A percentile compares a stretch with the other conserved stretches of the same genome.
phyloP scores from a whole-genome alignment of 2,797 vertebrate genomes.

The Rhynchonycteris naso region DNA sequence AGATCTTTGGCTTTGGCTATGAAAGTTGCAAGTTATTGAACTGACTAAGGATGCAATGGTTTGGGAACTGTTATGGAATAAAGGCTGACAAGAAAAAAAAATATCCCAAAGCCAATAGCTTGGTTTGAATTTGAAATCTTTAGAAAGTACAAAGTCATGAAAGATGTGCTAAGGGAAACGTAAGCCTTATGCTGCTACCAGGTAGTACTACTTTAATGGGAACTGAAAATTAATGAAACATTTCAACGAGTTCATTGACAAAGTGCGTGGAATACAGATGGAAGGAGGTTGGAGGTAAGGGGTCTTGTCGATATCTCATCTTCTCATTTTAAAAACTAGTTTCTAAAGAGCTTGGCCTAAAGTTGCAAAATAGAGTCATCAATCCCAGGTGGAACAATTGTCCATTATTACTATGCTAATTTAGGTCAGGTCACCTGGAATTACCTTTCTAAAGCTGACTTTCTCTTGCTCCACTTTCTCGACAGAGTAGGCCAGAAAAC shows the following conservation, averaged over 20 bases:
- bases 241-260: constrained; percentile 65
- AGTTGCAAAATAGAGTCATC: constrained; percentile 10
- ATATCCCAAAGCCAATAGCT: neutral
- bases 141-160: constrained; percentile 40
- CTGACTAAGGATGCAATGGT: neutral
- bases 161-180: constrained; percentile 49
- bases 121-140: constrained; percentile 53
- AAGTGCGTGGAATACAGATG: constrained; percentile 63
- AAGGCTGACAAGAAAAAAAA: neutral
- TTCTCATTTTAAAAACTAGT: constrained; percentile 25
- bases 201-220: constrained; percentile 51
- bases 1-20: neutral
- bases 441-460: constrained; percentile 55
- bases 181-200: constrained; percentile 53
- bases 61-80: neutral
- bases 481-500: constrained; percentile 37
- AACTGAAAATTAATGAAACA: constrained; percentile 71
- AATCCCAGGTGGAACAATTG: neutral
- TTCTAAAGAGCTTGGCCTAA: neutral
- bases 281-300: constrained; percentile 59
- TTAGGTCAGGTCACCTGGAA: constrained; percentile 11
- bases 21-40: neutral
- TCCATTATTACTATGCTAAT: constrained; percentile 67
- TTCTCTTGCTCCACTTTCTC: constrained; percentile 24
- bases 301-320: constrained; percentile 9